Base-by-base conservation (phyloP, 2,797 vertebrate species). In the Trematomus bernacchii region DNA sequence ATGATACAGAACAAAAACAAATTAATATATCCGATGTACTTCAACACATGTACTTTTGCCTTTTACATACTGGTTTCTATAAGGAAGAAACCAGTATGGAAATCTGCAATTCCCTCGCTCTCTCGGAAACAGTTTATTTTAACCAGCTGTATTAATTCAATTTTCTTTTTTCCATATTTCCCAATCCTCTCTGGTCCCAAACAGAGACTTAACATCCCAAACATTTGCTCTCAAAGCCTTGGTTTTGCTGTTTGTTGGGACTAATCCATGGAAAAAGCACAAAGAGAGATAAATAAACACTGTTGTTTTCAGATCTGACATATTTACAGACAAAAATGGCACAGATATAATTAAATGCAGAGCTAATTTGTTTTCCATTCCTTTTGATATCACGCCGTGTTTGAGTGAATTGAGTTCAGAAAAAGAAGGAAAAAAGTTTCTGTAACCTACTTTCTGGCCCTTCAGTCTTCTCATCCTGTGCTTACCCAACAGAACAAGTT, bases 381-480 rank as follows among this genome's bases (percentile, higher is more conserved):
- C 30, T 63, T 18, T 52, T 58, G 60, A 52, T 44, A 37, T 82
- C 48, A 37, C 1, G 2, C 62, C 59, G 71, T 18, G 48, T 27
- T 0, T 37, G 61, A 69, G n/a, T 54, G 44, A 58, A 64, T 73
- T 10, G 2, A 63, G 43, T 19, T 16, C 33, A 66, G 18, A 33
- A 43, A 51, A 65, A 14, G 27, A 69, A 54, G 8, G 51, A 48
- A 54, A 8, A 55, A 48, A 15, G 33, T 68, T 79, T 72, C 12
- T 12, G 8, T 75, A 71, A 78, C 73, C 82, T 60, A 60, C 75
- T 84, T 86, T 71, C 42, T 51, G 64, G 23, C 33, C 54, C 79
- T 65, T 66, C 42, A 67, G 70, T 72, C 70, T 66, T 75, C 58
- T 61, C 52, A 57, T 46, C 60, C 66, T 55, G 55, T 42, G 66